These are phyloP conservation scores for Oenanthe melanoleuca DNA, from an alignment of 2,113 vertebrate genomes.

Conservation along the genomic window DNA sequence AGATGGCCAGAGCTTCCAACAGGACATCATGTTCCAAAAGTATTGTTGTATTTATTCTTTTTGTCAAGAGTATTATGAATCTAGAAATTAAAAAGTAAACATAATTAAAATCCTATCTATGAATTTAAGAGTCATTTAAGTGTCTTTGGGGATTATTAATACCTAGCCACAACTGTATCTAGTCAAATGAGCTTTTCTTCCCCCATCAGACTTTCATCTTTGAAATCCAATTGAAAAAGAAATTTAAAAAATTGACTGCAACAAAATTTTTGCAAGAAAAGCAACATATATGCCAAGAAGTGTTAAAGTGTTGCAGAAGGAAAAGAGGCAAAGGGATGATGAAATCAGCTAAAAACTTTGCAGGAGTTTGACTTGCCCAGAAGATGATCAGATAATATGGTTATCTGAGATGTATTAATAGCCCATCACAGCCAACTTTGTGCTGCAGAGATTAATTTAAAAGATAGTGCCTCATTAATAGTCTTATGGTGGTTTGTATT, in stretches of 20 bases:
- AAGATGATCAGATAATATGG: not conserved
- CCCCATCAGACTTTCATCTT: not conserved
- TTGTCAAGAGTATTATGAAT: not conserved
- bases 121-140: not conserved
- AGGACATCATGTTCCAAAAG: not conserved
- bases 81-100: not conserved
- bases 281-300: not conserved
- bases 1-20: not conserved
- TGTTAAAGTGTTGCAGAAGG: not conserved
- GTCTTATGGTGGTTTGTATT: not conserved
- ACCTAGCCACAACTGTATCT: not conserved
- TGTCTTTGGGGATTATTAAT: not conserved
- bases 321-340: not conserved
- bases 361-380: not conserved
- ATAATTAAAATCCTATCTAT: not conserved
- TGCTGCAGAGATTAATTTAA: constrained; percentile 1
- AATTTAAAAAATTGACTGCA: not conserved
- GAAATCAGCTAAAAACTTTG: constrained; percentile 9
- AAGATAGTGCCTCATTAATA: constrained; percentile 14
- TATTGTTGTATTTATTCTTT: not conserved
- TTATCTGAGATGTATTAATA: constrained; percentile 1
- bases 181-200: not conserved
- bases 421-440: not conserved
- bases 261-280: not conserved
- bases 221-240: not conserved